Conservation (phyloP, 2,888 invertebrate genomes). For the Linnaemya tessellans region DNA sequence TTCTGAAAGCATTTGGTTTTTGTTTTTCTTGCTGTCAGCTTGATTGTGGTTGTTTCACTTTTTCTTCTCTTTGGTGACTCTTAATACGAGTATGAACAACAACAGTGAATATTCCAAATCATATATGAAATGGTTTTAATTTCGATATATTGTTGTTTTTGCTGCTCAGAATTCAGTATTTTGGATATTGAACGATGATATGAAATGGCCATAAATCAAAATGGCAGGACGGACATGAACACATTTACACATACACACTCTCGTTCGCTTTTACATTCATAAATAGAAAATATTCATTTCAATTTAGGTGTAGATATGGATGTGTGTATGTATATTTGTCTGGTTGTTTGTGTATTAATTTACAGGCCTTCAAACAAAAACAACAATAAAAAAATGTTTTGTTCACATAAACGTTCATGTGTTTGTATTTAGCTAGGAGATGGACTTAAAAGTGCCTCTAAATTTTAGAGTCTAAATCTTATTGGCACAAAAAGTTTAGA, state of each 20-base stretch:
- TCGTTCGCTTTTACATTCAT: slow-evolving; percentile 67
- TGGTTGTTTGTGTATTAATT: slow-evolving; percentile 42
- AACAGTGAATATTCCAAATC: slow-evolving; percentile 75
- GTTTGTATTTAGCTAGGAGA: neutral
- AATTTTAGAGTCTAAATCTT: too few relatives aligned
- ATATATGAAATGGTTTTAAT: slow-evolving; percentile 76
- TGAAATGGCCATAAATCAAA: slow-evolving; percentile 83
- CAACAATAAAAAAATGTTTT: slow-evolving; percentile 19
- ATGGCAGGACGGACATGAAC: slow-evolving; percentile 80
- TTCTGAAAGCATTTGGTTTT: slow-evolving; percentile 41
- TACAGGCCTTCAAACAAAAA: slow-evolving; percentile 54
- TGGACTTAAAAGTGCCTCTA: neutral
- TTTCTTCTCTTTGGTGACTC: slow-evolving; percentile 16
- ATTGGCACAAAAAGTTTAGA: too few relatives aligned
- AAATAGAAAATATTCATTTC: slow-evolving; percentile 62
- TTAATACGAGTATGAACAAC: slow-evolving; percentile 27
- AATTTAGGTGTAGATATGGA: slow-evolving; percentile 28
- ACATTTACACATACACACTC: slow-evolving; percentile 71
- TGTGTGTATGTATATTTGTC: neutral
- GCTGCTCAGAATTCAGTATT: slow-evolving; percentile 53
- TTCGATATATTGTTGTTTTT: slow-evolving; percentile 43
- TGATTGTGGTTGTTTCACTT: slow-evolving; percentile 46
- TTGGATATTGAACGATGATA: slow-evolving; percentile 82
- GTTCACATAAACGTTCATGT: slow-evolving; percentile 9
- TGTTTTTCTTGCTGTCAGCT: slow-evolving; percentile 37